These are phyloP conservation scores for Sebastes jordani DNA, from an alignment of 2,797 vertebrate genomes.

Conservation along the genomic window DNA sequence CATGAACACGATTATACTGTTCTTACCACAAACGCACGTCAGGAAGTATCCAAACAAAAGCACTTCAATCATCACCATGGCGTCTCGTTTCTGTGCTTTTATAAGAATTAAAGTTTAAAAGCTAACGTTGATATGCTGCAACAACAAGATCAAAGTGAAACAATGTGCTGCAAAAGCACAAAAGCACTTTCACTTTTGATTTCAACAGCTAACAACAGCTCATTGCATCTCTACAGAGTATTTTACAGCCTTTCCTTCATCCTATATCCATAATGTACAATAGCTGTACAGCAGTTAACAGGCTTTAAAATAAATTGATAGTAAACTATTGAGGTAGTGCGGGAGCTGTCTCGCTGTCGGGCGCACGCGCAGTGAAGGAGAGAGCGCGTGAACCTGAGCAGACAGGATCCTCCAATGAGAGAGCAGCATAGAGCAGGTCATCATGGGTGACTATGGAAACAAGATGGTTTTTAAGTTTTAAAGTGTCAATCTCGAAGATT, in stretches of 20 bases:
- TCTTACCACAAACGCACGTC: slow-evolving; percentile 68
- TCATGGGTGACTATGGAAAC: neutral
- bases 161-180: neutral
- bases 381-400: slow-evolving; percentile 26
- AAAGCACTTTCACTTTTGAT: slow-evolving; percentile 79
- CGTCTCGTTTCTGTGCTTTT: neutral
- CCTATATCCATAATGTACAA: neutral
- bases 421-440: neutral
- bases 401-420: slow-evolving; percentile 26
- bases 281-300: neutral
- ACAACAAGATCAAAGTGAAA: neutral
- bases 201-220: slow-evolving; percentile 22
- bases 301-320: neutral
- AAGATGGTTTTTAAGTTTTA: neutral
- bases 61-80: slow-evolving; percentile 24
- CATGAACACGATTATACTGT: neutral
- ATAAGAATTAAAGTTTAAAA: neutral
- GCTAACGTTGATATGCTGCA: neutral
- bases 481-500: too few relatives aligned
- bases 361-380: slow-evolving; percentile 10
- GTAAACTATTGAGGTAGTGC: neutral
- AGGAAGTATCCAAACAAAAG: slow-evolving; percentile 64
- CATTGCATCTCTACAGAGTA: neutral
- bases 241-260: neutral
- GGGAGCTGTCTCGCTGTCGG: accelerated